Conservation (phyloP, 2,888 invertebrate genomes). For the Hypomecis punctinalis region DNA sequence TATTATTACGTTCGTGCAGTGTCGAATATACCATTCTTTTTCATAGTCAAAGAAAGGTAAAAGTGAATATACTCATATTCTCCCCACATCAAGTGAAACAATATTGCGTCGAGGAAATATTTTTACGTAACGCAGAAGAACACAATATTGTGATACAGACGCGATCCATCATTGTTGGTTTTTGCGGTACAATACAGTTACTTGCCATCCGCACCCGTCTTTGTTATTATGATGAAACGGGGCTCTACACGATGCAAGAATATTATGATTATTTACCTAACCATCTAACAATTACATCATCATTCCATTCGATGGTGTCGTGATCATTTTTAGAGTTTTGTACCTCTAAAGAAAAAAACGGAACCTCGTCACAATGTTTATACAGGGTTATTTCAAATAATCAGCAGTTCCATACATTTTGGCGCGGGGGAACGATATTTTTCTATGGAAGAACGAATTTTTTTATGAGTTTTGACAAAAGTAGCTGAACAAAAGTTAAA, state of each 20-base stretch:
- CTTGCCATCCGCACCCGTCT: conserved; percentile 45
- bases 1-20: no score
- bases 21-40: no score
- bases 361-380: no score
- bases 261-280: conserved; percentile 40
- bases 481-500: no score
- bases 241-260: conserved; percentile 38
- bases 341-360: no score
- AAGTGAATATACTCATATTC: conserved; percentile 1
- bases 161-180: conserved; percentile 56
- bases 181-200: conserved; percentile 47
- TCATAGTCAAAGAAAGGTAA: background rate
- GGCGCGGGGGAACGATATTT: no score
- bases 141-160: conserved; percentile 37
- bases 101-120: conserved; percentile 18
- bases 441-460: no score
- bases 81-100: conserved; percentile 11
- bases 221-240: conserved; percentile 52
- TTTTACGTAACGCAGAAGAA: conserved; percentile 23
- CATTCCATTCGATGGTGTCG: background rate
- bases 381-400: no score
- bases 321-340: background rate
- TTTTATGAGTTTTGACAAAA: no score
- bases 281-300: conserved; percentile 4
- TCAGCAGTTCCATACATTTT: no score